phyloP scores from a whole-genome alignment of 2,113 vertebrate species.

The Actinemys pallida region DNA sequence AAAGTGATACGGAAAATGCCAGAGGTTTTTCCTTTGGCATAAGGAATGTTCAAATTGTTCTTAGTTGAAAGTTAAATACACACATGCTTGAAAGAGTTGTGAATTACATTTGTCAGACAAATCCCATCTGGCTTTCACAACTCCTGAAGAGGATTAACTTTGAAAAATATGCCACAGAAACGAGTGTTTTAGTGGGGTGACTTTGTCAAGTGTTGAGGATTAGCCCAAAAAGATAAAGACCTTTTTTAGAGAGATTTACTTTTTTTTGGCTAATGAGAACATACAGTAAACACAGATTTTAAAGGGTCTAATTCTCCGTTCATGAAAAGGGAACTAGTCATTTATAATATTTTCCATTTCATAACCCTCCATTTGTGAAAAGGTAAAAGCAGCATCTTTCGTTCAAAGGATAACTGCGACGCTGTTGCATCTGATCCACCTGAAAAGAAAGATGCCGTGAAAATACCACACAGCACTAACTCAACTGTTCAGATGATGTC shows the following conservation, averaged over 20 bases:
- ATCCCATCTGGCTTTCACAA: not conserved
- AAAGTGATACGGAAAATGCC: not conserved
- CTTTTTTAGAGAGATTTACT: not conserved
- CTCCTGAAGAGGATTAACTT: not conserved
- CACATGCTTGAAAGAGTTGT: not conserved
- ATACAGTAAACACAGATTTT: not conserved
- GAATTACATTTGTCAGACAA: not conserved
- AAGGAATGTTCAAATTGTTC: not conserved
- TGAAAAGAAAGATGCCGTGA: not conserved
- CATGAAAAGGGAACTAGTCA: not conserved
- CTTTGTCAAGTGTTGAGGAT: not conserved
- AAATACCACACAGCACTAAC: rapidly evolving
- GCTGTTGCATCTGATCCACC: not conserved
- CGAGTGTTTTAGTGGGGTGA: not conserved
- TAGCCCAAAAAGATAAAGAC: not conserved
- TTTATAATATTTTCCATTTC: rapidly evolving
- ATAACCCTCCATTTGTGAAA: not conserved
- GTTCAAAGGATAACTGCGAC: not conserved
- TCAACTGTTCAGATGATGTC: rapidly evolving
- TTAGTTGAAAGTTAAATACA: not conserved
- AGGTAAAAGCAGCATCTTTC: not conserved
- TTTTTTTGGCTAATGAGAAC: not conserved
- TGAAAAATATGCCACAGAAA: not conserved
- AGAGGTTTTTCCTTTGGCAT: conserved; percentile 15
- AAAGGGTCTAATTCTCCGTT: not conserved